phyloP scores from a whole-genome alignment of 92 coral and sea anemone genomes.

The Parazoanthus atlanticus region DNA sequence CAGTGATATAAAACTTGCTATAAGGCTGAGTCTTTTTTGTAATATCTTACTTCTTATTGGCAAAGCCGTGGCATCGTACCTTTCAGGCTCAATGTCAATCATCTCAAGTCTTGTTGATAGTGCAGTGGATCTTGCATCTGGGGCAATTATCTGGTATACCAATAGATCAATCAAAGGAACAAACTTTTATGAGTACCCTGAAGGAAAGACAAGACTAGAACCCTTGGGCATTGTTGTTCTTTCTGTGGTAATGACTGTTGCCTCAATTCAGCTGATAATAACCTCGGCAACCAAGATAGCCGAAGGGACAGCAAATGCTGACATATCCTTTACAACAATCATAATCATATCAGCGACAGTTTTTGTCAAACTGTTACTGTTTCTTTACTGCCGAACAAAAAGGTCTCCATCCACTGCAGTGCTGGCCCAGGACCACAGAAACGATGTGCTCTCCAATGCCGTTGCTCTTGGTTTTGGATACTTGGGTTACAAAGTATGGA shows the following conservation, averaged over 20 bases:
- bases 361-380: constrained; percentile 63
- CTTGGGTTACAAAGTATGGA: constrained; percentile 89
- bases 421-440: constrained; percentile 93
- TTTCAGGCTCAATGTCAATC: constrained; percentile 95
- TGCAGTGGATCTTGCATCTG: constrained; percentile 89
- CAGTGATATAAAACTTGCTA: constrained; percentile 55
- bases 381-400: constrained; percentile 69
- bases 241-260: constrained; percentile 95
- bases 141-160: constrained; percentile 86
- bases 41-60: constrained; percentile 73
- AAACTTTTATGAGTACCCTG: constrained; percentile 90
- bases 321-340: constrained; percentile 74
- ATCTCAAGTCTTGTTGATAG: constrained; percentile 98
- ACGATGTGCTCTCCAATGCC: constrained; percentile 88
- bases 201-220: constrained; percentile 89
- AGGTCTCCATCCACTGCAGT: constrained; percentile 72
- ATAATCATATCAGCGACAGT: constrained; percentile 74
- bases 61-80: constrained; percentile 80
- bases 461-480: constrained; percentile 91
- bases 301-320: constrained; percentile 69
- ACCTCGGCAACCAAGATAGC: constrained; percentile 71
- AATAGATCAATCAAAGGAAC: constrained; percentile 82
- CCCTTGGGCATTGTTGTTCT: constrained; percentile 87
- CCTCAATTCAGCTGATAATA: constrained; percentile 89
- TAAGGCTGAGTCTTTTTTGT: constrained; percentile 75